phyloP scores from a whole-genome alignment of 1,140 invertebrate species.

The Mactra quadrangularis region DNA sequence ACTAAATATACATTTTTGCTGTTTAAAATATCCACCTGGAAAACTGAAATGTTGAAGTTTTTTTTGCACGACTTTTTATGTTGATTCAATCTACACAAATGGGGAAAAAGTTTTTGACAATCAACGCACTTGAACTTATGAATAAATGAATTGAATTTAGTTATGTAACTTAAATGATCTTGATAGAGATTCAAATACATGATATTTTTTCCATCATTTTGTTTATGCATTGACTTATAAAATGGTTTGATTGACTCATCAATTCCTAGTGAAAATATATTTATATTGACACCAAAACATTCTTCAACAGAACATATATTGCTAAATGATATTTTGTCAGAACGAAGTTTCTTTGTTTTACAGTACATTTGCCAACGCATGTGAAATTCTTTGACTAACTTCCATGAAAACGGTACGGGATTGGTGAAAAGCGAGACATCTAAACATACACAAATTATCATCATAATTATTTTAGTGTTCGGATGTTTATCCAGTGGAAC shows the following conservation, averaged over 20 bases:
- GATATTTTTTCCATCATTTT: too few relatives aligned
- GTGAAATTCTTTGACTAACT: neutral
- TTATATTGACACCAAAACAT: neutral
- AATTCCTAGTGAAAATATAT: neutral
- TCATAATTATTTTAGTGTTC: neutral
- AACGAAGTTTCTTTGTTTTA: neutral
- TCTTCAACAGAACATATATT: neutral
- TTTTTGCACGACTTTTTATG: neutral
- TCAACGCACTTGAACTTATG: neutral
- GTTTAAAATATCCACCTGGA: neutral
- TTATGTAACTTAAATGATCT: too few relatives aligned
- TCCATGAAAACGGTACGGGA: neutral
- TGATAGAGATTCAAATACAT: too few relatives aligned
- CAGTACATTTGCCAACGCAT: neutral
- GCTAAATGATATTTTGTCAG: neutral
- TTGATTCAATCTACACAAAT: neutral
- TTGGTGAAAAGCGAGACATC: neutral
- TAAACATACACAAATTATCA: neutral
- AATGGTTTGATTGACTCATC: neutral
- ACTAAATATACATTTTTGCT: neutral
- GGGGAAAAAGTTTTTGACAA: neutral
- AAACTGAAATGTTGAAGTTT: neutral
- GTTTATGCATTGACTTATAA: too few relatives aligned
- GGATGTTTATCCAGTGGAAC: neutral
- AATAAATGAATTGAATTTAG: neutral